Evolutionary conservation across 2,888 invertebrate genomes (phyloP), one percentile per base, ranked within the genome.

Genomic region (Sinotaia quadrata): DNA sequence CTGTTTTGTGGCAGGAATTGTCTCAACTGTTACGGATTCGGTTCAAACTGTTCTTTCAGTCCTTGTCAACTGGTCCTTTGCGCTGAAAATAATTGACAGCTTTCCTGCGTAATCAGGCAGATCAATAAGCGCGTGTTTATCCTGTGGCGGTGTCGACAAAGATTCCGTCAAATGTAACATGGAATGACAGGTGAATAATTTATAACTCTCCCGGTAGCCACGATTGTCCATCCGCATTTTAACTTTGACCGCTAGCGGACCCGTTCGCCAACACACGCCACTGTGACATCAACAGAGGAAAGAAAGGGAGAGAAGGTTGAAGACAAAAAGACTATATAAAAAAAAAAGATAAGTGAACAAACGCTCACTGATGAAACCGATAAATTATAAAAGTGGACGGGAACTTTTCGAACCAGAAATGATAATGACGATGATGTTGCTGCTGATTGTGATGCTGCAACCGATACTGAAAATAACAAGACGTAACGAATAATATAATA

Each of bases 151-250:
- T 24, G 47, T n/a, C 47, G 47, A 47, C 47, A 47, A 47, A 47
- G 47, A 47, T 47, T 47, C 47, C 24, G 47, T 47, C 47, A 47
- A 47, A 47, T n/a, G 47, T 47, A 47, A 47, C 47, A n/a, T 18
- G 47, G 24, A 47, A 47, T 47, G 47, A 47, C 47, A 47, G 47
- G 47, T 47, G 47, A 47, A 47, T 47, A 47, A 47, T 47, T 47
- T 24, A 47, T 47, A 24, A 7, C 8, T n/a, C 21, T 47, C 21
- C 47, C 47, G 24, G 18, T 47, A 24, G n/a, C 47, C 5, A 24
- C 47, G 7, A 47, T 47, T 47, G 47, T 47, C 24, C 21, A 8
- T 47, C 5, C 21, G 5, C 47, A 24, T 24, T 47, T 21, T 47
- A 47, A 8, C 24, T 47, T 47, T n/a, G 18, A n/a, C n/a, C n/a